Evolutionary conservation across 92 coral and sea anemone species (phyloP).

Genomic region (Actinernus sp.): DNA sequence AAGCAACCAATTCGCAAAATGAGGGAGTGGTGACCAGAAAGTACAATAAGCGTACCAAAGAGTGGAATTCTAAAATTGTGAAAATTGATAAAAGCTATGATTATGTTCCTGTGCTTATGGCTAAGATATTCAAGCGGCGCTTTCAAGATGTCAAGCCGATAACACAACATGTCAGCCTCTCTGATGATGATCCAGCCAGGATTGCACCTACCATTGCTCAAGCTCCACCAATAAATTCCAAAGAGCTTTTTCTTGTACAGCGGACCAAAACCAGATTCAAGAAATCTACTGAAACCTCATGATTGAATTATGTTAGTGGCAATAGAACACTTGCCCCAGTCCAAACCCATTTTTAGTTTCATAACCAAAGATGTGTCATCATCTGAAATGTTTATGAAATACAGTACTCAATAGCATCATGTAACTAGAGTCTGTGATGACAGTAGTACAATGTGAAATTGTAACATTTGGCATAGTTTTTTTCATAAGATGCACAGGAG

Average conservation of each 20-base stretch:
- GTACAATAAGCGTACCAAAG: conserved; percentile 42
- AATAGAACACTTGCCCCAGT: no score
- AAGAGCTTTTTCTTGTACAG: conserved; percentile 9
- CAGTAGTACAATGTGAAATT: no score
- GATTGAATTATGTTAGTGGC: no score
- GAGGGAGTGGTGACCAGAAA: no score
- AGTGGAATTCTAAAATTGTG: conserved; percentile 34
- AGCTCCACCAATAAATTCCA: conserved; percentile 16
- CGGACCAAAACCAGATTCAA: conserved; percentile 23
- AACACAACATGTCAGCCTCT: conserved; percentile 6
- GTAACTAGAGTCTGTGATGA: no score
- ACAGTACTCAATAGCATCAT: no score
- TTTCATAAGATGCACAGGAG: no score
- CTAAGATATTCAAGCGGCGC: conserved; percentile 27
- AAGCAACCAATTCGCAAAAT: conserved; percentile 5
- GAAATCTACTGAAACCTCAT: no score
- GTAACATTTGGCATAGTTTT: no score
- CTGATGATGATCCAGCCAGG: conserved; percentile 24
- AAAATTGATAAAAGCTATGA: conserved; percentile 32
- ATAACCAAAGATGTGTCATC: no score
- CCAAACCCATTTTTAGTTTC: no score
- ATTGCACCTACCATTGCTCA: conserved; percentile 31
- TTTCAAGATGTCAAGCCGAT: conserved; percentile 13
- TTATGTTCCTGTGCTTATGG: conserved; percentile 36
- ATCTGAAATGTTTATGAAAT: no score